phyloP scores from a whole-genome alignment of 2,888 invertebrate species.

The Camponotus fellah region DNA sequence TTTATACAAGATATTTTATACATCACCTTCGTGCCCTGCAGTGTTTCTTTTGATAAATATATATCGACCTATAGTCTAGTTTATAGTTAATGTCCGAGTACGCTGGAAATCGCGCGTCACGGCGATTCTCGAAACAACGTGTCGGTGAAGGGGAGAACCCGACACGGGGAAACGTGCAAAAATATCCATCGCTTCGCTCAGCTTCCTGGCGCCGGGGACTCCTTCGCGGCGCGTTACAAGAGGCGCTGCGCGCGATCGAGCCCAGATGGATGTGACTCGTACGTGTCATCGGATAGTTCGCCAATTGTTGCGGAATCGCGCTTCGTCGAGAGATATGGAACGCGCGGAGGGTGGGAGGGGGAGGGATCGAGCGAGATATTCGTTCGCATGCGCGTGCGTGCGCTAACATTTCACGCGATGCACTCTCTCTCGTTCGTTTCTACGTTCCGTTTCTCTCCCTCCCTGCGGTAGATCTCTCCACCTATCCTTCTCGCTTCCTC shows the following conservation, averaged over 20 bases:
- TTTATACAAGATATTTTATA: too few relatives aligned
- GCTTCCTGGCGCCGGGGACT: not conserved
- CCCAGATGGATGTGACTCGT: slow-evolving; percentile 66
- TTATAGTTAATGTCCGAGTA: not conserved
- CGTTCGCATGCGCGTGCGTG: slow-evolving; percentile 40
- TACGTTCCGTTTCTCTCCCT: slow-evolving; percentile 59
- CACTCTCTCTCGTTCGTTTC: slow-evolving; percentile 56
- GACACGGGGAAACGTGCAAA: not conserved
- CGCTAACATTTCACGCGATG: slow-evolving; percentile 67
- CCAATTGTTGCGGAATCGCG: slow-evolving; percentile 70
- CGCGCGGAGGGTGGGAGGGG: slow-evolving; percentile 32
- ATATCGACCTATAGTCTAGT: not conserved
- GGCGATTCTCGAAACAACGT: not conserved
- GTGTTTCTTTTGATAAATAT: not conserved
- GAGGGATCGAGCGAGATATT: slow-evolving; percentile 19
- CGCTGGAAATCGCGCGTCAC: not conserved
- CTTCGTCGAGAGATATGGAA: slow-evolving; percentile 63
- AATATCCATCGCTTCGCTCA: slow-evolving; percentile 22
- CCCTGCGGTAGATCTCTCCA: slow-evolving; percentile 43
- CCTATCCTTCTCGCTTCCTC: not conserved
- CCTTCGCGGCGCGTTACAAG: not conserved
- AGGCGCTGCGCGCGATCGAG: slow-evolving; percentile 50
- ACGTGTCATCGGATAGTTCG: slow-evolving; percentile 70
- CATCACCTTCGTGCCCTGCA: not conserved
- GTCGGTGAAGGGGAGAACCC: not conserved